Conservation (phyloP, 2,113 vertebrate genomes). For the Falco punctatus region DNA sequence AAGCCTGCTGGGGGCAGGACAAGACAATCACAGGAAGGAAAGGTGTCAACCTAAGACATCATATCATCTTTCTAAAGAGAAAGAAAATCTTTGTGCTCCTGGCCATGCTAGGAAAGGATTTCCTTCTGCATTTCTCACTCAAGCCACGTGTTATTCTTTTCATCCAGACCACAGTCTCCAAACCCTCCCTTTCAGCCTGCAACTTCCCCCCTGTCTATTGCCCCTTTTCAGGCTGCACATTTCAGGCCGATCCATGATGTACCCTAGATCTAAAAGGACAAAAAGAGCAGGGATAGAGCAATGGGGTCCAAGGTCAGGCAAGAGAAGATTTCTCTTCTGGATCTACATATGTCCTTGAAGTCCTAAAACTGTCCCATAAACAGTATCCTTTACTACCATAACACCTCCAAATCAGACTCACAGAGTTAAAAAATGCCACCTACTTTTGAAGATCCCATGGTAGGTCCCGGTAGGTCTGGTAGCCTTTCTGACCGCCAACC, state of each 20-base stretch:
- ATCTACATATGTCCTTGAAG: background rate
- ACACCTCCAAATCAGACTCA: background rate
- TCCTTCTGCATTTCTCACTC: background rate
- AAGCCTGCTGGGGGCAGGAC: background rate
- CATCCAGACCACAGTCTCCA: background rate
- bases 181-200: background rate
- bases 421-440: background rate
- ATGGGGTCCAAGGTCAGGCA: background rate
- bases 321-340: background rate
- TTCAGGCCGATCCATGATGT: background rate
- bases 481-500: conserved; percentile 40
- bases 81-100: background rate
- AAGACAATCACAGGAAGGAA: background rate
- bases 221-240: background rate
- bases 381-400: background rate
- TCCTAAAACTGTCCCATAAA: background rate
- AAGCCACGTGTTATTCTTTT: background rate
- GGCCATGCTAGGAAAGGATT: background rate
- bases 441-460: conserved; percentile 71
- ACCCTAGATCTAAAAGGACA: background rate
- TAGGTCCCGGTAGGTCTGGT: conserved; percentile 50
- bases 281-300: background rate
- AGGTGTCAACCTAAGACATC: background rate
- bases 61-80: background rate
- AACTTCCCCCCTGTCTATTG: background rate